Conservation (phyloP, 2,797 vertebrate species). For the Myotis pilosus region DNA sequence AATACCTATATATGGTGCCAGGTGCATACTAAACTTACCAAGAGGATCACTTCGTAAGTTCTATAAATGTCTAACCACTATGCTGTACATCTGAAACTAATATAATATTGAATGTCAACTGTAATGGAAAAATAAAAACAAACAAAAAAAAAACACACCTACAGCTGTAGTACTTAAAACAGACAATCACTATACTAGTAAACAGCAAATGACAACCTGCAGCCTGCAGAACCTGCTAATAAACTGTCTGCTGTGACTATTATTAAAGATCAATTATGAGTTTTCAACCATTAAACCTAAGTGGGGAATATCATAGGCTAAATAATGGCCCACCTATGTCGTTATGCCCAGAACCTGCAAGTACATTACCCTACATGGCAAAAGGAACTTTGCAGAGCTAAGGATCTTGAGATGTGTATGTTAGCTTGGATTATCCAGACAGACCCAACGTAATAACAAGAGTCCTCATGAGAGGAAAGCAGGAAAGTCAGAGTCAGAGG, state of each 20-base stretch:
- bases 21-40: not conserved
- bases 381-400: not conserved
- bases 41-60: not conserved
- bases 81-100: not conserved
- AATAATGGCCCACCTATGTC: not conserved
- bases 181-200: conserved; percentile 72
- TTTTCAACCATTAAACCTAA: conserved; percentile 78
- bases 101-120: not conserved
- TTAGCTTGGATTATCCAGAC: not conserved
- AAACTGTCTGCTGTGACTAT: conserved; percentile 75
- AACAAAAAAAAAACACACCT: conserved; percentile 53
- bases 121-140: not conserved
- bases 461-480: not conserved
- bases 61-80: not conserved
- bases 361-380: not conserved
- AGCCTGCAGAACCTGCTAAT: conserved; percentile 77
- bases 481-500: not conserved
- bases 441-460: not conserved
- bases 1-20: not conserved
- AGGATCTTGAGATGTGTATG: not conserved
- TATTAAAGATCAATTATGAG: conserved; percentile 82
- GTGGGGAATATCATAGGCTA: not conserved
- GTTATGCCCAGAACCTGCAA: not conserved
- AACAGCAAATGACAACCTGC: conserved; percentile 76
- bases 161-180: conserved; percentile 77